Base-by-base conservation (phyloP, 1,140 invertebrate species). In the Eriocheir sinensis region DNA sequence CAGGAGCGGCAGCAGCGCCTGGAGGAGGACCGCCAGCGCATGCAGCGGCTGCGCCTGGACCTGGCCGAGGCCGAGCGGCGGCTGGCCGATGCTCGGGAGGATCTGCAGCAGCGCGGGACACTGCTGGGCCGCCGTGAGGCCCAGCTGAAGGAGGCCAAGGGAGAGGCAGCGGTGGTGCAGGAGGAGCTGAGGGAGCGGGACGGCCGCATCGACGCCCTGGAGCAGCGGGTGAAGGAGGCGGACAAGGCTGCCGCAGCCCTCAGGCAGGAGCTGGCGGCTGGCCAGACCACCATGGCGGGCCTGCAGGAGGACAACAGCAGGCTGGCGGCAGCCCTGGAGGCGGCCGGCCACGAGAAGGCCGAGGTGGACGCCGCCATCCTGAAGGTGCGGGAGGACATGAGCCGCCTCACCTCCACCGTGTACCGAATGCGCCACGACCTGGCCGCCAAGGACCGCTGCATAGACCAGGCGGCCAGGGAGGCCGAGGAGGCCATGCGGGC, bases 341-440 rank as follows among this genome's bases (percentile, higher is more conserved):
- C 48, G 40, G 95, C 95, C 15, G 81, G 48, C 15, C 53, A 38
- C 40, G 95, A 95, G 80, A 95, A 95, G 83, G 94, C 92, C n/a
- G 92, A 95, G 92, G 95, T 95, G 36, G 95, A 95, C 89, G 95
- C 94, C 79, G 93, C 95, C 34, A 94, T 95, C 36, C 38, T 92
- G 34, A 95, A 94, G 38, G 90, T 95, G 27, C 44, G 95, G 83
- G 95, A 95, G 89, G 95, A 95, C 40, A 94, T 95, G 95, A 95
- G 88, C 0, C 92, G 92, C 12, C 89, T 95, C 38, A 88, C 95
- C 30, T 92, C 95, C 30, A 93, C 86, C 41, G 94, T 95, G 30
- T 95, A 94, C 83, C 94, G 93, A 85, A 95, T 95, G 95, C 94
- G 94, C 83, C 95, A 95, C 81, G 95, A 95, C 81, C 38, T 95